Percentiles rank a stretch among this genome's conserved stretches.
phyloP scores from a whole-genome alignment of 2,797 vertebrate genomes.

The Emydoidea blandingii region DNA sequence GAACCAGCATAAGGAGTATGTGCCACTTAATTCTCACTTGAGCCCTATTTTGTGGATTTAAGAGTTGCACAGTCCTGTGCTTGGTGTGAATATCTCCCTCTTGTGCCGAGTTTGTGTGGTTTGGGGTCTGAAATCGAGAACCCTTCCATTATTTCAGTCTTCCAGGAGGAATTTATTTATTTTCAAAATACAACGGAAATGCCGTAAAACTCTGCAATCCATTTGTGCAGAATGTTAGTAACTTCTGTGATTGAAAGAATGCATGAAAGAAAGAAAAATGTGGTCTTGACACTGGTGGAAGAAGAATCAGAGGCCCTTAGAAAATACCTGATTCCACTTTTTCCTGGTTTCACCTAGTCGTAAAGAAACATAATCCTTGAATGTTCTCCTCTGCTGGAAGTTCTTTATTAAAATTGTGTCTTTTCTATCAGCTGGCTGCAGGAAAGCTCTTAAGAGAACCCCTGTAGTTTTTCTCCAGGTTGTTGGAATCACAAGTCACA shows the following conservation, averaged over 20 bases:
- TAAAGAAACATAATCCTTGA: not conserved
- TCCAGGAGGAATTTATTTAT: not conserved
- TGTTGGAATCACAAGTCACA: not conserved
- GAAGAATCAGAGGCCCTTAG: not conserved
- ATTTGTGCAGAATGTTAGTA: fast-evolving
- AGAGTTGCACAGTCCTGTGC: not conserved
- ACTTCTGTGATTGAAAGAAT: not conserved
- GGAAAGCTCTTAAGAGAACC: not conserved
- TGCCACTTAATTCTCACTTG: not conserved
- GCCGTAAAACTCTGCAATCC: fast-evolving
- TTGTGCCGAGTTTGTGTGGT: not conserved
- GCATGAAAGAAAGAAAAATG: not conserved
- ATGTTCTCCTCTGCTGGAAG: not conserved
- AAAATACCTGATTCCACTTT: slow-evolving; percentile 10
- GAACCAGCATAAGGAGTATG: not conserved
- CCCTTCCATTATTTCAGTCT: not conserved
- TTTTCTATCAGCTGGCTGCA: not conserved
- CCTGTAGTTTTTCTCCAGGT: not conserved
- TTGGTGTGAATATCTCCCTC: not conserved
- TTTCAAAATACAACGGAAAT: not conserved
- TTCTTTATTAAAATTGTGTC: not conserved
- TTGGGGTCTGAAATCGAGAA: not conserved
- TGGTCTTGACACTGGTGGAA: not conserved
- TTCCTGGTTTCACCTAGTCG: not conserved
- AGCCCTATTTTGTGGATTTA: not conserved